These are phyloP conservation scores for Stratiomys singularior DNA, from an alignment of 2,888 invertebrate species.

Conservation along the genomic window DNA sequence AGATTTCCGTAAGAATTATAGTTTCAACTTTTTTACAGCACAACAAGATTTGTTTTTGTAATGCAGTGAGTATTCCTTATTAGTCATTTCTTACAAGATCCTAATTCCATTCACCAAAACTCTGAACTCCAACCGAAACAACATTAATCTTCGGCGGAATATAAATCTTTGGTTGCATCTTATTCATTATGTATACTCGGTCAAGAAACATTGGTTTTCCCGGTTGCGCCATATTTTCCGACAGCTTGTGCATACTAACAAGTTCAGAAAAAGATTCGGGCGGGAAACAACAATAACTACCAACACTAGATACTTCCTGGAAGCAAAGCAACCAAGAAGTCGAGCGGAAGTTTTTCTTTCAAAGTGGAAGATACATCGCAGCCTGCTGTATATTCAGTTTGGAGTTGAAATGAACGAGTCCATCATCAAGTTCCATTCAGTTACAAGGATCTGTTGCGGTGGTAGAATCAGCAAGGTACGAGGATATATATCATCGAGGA, in stretches of 20 bases:
- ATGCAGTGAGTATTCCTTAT: too few species aligned
- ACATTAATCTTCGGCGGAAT: background rate
- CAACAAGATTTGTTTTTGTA: too few species aligned
- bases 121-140: too few species aligned
- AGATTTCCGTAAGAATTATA: too few species aligned
- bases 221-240: constrained; percentile 11
- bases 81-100: too few species aligned
- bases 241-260: constrained; percentile 25
- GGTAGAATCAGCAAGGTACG: background rate
- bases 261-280: background rate
- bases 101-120: too few species aligned
- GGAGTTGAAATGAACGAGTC: background rate
- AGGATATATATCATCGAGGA: constrained; percentile 1
- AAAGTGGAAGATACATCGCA: background rate
- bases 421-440: background rate
- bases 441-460: background rate
- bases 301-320: background rate
- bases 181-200: constrained; percentile 1
- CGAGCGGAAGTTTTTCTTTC: constrained; percentile 18
- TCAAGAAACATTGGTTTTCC: background rate
- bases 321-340: constrained; percentile 6
- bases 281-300: background rate
- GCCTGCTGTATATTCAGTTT: background rate
- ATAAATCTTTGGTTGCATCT: constrained; percentile 19
- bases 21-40: too few species aligned